These are phyloP conservation scores for Copsychus sechellarum DNA, from an alignment of 2,113 vertebrate species.

Conservation along the genomic window DNA sequence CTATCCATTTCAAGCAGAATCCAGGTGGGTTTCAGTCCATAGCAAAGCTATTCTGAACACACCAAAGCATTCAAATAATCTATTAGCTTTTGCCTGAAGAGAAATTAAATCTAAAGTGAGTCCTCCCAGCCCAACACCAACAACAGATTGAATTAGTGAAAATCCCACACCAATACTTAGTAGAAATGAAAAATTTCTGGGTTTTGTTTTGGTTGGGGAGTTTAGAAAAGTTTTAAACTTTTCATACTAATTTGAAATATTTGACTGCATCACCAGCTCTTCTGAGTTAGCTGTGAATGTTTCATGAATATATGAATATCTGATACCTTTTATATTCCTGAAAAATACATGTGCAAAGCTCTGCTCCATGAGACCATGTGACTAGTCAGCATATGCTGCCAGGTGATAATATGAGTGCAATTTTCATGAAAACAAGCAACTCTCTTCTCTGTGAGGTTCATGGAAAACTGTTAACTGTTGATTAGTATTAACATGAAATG, in stretches of 20 bases:
- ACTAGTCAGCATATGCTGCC: background rate
- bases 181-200: background rate
- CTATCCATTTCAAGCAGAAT: conserved; percentile 65
- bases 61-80: conserved; percentile 39
- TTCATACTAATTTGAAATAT: conserved; percentile 18
- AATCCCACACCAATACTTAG: background rate
- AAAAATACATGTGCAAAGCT: conserved; percentile 12
- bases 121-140: conserved; percentile 4
- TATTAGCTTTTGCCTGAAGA: conserved; percentile 35
- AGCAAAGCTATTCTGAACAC: conserved; percentile 46
- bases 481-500: background rate
- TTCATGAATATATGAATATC: conserved; percentile 49
- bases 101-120: background rate
- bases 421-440: background rate
- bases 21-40: conserved; percentile 35
- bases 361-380: conserved; percentile 18
- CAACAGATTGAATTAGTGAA: background rate
- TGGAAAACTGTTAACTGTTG: background rate
- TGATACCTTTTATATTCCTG: conserved; percentile 9
- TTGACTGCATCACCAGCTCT: background rate
- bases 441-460: background rate
- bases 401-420: conserved; percentile 28
- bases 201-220: background rate
- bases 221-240: background rate
- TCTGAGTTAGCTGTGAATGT: background rate